Conservation (phyloP, 2,888 invertebrate genomes). For the Myopa testacea region DNA sequence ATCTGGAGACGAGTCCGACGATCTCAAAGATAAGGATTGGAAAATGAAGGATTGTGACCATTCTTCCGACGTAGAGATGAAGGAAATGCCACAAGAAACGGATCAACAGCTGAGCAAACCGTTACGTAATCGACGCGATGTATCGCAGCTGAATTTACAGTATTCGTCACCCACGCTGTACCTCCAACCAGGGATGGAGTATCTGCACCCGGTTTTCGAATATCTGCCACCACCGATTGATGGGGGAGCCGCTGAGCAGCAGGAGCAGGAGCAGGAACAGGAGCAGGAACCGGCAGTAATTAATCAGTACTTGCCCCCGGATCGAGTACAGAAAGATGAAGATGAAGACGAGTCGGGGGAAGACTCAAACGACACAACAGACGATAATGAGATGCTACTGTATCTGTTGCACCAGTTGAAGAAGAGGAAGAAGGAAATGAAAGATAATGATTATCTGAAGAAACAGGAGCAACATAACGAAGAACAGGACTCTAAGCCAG, state of each 20-base stretch:
- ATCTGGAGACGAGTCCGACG: neutral
- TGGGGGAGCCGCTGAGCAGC: conserved; percentile 35
- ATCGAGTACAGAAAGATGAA: neutral
- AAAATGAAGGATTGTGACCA: conserved; percentile 36
- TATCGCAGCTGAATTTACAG: conserved; percentile 57
- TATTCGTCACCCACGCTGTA: conserved; percentile 56
- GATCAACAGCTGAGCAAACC: neutral
- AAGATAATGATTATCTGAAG: neutral
- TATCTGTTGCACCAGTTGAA: conserved; percentile 55
- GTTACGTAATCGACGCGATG: conserved; percentile 57
- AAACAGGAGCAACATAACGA: no score
- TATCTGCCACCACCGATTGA: conserved; percentile 54
- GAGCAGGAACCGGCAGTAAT: neutral
- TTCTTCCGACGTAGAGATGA: neutral
- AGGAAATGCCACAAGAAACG: conserved; percentile 39
- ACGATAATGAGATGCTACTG: conserved; percentile 47
- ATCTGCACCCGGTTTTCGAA: conserved; percentile 12
- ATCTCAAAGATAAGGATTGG: neutral
- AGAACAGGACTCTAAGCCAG: no score
- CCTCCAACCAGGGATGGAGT: conserved; percentile 1
- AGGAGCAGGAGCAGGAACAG: neutral
- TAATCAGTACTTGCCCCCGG: neutral
- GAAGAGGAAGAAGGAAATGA: conserved; percentile 41
- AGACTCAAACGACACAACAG: conserved; percentile 30
- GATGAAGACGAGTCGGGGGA: conserved; percentile 34